phyloP scores from a whole-genome alignment of 2,113 vertebrate species.

The Colistium nudipinnis region DNA sequence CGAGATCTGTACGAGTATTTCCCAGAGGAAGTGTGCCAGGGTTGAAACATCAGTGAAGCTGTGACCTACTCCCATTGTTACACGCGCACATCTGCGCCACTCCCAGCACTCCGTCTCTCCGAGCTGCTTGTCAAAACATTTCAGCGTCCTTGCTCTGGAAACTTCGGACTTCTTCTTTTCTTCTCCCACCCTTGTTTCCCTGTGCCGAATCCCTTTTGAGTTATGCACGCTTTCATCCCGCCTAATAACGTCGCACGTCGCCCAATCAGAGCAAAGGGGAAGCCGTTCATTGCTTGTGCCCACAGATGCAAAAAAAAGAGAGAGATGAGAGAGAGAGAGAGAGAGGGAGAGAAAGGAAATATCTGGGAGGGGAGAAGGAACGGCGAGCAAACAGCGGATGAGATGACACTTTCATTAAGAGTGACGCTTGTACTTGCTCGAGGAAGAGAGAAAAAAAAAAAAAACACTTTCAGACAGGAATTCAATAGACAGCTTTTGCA shows the following conservation, averaged over 20 bases:
- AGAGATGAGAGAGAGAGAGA: constrained; percentile 36
- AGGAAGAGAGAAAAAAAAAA: constrained; percentile 41
- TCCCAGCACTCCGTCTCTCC: constrained; percentile 45
- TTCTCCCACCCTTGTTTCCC: constrained; percentile 27
- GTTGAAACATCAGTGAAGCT: constrained; percentile 68
- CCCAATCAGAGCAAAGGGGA: constrained; percentile 69
- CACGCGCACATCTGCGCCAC: constrained; percentile 45
- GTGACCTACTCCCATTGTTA: constrained; percentile 72
- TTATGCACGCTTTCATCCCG: constrained; percentile 66
- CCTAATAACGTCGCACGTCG: constrained; percentile 71
- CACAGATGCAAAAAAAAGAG: constrained; percentile 40
- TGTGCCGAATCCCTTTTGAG: constrained; percentile 65
- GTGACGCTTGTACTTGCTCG: constrained; percentile 44
- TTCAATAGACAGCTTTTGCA: constrained; percentile 61
- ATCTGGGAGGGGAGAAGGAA: constrained; percentile 45
- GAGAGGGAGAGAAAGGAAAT: constrained; percentile 42
- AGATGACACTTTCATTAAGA: constrained; percentile 60
- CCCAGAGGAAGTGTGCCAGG: constrained; percentile 67
- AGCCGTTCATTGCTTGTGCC: constrained; percentile 65
- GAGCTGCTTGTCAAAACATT: constrained; percentile 65
- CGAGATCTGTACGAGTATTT: constrained; percentile 61
- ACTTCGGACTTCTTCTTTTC: constrained; percentile 25
- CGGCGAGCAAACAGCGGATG: constrained; percentile 24
- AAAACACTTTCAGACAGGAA: constrained; percentile 48
- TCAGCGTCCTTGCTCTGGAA: constrained; percentile 42